Conservation (phyloP, 2,113 vertebrate genomes). For the Grallaria varia region DNA sequence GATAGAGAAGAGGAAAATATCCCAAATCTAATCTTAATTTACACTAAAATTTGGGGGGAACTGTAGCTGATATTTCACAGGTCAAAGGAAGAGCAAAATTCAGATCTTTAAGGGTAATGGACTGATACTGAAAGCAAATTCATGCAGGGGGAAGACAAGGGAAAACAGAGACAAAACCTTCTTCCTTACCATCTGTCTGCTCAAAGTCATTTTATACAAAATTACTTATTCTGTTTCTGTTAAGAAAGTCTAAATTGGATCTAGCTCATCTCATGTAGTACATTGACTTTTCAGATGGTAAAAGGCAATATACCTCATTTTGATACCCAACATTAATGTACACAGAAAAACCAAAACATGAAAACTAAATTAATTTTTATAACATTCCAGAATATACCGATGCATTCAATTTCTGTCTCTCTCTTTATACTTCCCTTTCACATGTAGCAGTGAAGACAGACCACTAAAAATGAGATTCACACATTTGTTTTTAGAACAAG, state of each 20-base stretch:
- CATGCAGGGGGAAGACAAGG: background rate
- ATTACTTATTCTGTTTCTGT: background rate
- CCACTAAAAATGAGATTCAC: background rate
- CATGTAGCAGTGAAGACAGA: background rate
- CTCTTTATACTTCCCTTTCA: background rate
- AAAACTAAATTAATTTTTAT: background rate
- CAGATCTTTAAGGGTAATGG: background rate
- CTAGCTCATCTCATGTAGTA: background rate
- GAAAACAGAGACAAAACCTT: background rate
- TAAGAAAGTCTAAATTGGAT: background rate
- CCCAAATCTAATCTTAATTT: background rate
- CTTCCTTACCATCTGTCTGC: slow-evolving; percentile 11
- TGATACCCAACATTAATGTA: background rate
- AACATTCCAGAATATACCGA: background rate
- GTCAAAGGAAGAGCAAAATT: background rate
- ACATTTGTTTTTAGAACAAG: background rate
- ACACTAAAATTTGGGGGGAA: background rate
- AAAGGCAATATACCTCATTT: background rate
- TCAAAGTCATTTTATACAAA: slow-evolving; percentile 1
- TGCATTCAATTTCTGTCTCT: background rate
- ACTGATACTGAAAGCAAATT: background rate
- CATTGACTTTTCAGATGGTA: background rate
- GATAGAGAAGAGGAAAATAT: background rate
- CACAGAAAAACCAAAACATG: background rate
- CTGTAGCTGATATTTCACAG: background rate